A percentile compares a stretch with the other conserved stretches of the same genome.
These are phyloP conservation scores for Sceliomorpha sp. DNA, from an alignment of 2,888 invertebrate genomes.

Conservation along the genomic window DNA sequence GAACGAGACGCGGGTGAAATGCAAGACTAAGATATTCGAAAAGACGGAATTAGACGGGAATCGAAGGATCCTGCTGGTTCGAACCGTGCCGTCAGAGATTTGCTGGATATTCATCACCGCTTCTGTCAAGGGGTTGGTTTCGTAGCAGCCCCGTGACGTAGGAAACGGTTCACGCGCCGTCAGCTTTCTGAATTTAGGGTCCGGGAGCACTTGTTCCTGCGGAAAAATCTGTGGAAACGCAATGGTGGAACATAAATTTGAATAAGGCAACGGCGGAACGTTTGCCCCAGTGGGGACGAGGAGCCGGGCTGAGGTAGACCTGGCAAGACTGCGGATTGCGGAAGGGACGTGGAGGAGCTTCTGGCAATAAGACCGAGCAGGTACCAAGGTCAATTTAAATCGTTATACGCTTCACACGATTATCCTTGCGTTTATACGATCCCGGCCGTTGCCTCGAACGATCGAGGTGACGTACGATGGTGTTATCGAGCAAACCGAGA, in stretches of 20 bases:
- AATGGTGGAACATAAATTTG: conserved; percentile 62
- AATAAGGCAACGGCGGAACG: conserved; percentile 51
- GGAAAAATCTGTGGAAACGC: conserved; percentile 60
- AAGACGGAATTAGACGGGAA: conserved; percentile 53
- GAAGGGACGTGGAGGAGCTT: not conserved
- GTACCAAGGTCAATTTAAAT: too few species aligned
- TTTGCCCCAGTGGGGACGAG: conserved; percentile 1
- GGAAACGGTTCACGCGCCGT: conserved; percentile 62
- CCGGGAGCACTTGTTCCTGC: conserved; percentile 43
- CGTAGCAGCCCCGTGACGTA: conserved; percentile 52
- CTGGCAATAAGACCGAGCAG: too few species aligned
- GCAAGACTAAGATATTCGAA: conserved; percentile 42
- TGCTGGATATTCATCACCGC: conserved; percentile 65
- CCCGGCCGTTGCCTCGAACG: too few species aligned
- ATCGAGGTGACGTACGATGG: too few species aligned
- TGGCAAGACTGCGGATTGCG: conserved; percentile 3
- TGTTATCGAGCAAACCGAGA: too few species aligned
- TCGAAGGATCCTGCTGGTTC: conserved; percentile 49
- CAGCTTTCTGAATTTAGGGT: conserved; percentile 63
- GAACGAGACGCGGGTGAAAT: conserved; percentile 15
- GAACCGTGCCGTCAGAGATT: conserved; percentile 50
- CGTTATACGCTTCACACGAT: too few species aligned
- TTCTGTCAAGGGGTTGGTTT: conserved; percentile 66
- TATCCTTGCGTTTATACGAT: too few species aligned
- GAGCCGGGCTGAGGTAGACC: not conserved